These are phyloP conservation scores for Speoplatyrhinus poulsoni DNA, from an alignment of 2,113 vertebrate species.

Conservation along the genomic window DNA sequence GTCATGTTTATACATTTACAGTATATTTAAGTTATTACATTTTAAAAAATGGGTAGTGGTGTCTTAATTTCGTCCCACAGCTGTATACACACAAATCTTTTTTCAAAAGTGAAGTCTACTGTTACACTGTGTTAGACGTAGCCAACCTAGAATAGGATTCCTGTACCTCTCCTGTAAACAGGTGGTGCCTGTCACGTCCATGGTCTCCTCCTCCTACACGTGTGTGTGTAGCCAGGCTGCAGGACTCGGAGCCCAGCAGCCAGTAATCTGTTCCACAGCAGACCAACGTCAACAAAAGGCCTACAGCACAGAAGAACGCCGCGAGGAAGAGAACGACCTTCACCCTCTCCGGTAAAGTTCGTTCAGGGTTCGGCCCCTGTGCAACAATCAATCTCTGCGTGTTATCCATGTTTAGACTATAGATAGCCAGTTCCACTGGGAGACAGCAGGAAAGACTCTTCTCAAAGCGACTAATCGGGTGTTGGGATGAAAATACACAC, in stretches of 20 bases:
- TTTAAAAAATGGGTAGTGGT: no score
- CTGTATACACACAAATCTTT: no score
- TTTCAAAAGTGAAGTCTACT: no score
- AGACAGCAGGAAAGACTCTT: not conserved
- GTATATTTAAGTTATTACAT: no score
- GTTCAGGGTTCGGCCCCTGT: not conserved
- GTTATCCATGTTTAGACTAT: not conserved
- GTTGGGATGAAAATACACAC: not conserved
- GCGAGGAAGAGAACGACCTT: constrained; percentile 82
- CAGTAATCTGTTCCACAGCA: constrained; percentile 87
- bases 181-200: not conserved
- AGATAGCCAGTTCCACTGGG: not conserved
- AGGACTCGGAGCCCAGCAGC: constrained; percentile 83
- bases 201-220: not conserved
- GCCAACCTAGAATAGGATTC: not conserved
- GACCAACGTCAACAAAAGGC: constrained; percentile 79
- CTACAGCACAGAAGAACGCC: constrained; percentile 83
- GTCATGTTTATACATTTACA: no score
- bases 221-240: constrained; percentile 53
- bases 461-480: not conserved
- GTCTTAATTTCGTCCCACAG: no score
- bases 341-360: constrained; percentile 60
- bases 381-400: not conserved
- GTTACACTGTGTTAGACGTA: not conserved
- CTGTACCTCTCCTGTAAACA: not conserved